Evolutionary conservation across 2,113 vertebrate species (phyloP).

Genomic region (Tylochromis polylepis): DNA sequence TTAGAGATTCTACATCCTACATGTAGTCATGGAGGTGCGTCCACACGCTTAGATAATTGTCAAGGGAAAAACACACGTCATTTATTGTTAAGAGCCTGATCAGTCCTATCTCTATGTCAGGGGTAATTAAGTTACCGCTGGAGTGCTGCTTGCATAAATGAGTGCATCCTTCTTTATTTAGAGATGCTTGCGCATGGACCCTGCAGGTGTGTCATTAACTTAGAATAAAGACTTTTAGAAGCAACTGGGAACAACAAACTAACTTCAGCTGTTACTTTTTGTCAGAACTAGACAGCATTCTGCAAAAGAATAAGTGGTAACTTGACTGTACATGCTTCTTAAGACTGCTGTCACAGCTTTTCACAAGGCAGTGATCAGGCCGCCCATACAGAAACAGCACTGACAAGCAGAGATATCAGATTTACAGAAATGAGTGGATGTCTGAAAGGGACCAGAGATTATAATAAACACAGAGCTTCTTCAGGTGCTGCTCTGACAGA

Average conservation of each 20-base stretch:
- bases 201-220: background rate
- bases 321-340: background rate
- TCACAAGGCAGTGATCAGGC: background rate
- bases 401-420: background rate
- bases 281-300: background rate
- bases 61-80: background rate
- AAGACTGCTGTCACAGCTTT: background rate
- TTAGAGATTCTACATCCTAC: background rate
- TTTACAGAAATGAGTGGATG: background rate
- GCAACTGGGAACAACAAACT: background rate
- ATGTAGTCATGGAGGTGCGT: background rate
- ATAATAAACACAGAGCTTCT: background rate
- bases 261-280: fast-evolving
- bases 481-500: background rate
- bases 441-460: background rate
- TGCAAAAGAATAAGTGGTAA: background rate
- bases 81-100: background rate
- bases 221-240: background rate
- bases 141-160: background rate
- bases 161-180: background rate
- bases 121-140: background rate
- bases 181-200: background rate
- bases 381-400: background rate
- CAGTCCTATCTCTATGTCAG: background rate
- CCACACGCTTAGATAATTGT: background rate